Percentiles rank a stretch among this genome's conserved stretches.
These are phyloP conservation scores for Uromys caudimaculatus DNA, from an alignment of 2,797 vertebrate species.

Conservation along the genomic window DNA sequence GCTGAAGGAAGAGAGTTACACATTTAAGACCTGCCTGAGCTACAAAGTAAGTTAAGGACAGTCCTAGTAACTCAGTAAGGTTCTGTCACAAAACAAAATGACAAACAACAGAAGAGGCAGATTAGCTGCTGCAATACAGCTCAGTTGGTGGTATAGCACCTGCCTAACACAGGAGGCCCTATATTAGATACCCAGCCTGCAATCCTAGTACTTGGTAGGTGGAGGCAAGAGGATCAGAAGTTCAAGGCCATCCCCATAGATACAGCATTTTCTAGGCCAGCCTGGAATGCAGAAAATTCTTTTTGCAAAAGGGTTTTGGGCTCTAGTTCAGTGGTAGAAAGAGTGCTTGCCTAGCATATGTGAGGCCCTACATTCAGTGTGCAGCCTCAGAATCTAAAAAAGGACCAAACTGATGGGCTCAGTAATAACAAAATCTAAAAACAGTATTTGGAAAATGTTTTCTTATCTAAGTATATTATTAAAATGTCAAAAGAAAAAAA, in stretches of 20 bases:
- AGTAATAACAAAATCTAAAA: slow-evolving; percentile 62
- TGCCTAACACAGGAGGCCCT: not conserved
- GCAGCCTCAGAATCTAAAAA: not conserved
- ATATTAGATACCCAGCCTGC: too few relatives aligned
- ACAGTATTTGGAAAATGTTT: slow-evolving; percentile 50
- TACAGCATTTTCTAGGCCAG: not conserved
- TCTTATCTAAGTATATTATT: slow-evolving; percentile 45
- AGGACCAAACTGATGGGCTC: slow-evolving; percentile 12
- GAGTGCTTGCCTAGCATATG: not conserved
- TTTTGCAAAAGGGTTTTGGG: not conserved
- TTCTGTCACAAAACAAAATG: not conserved
- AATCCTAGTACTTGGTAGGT: not conserved
- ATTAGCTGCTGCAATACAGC: not conserved
- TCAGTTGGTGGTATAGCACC: not conserved
- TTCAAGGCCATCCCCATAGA: not conserved
- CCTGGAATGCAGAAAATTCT: not conserved
- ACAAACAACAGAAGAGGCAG: not conserved
- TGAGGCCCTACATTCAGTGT: not conserved
- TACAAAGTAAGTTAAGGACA: not conserved
- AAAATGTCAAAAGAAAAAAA: slow-evolving; percentile 64
- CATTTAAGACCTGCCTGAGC: not conserved
- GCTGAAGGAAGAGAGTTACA: not conserved
- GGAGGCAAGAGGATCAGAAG: not conserved
- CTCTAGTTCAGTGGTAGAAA: not conserved
- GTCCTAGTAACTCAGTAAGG: not conserved